Base-by-base conservation (phyloP, 2,113 vertebrate species). In the Turdus rufiventris region DNA sequence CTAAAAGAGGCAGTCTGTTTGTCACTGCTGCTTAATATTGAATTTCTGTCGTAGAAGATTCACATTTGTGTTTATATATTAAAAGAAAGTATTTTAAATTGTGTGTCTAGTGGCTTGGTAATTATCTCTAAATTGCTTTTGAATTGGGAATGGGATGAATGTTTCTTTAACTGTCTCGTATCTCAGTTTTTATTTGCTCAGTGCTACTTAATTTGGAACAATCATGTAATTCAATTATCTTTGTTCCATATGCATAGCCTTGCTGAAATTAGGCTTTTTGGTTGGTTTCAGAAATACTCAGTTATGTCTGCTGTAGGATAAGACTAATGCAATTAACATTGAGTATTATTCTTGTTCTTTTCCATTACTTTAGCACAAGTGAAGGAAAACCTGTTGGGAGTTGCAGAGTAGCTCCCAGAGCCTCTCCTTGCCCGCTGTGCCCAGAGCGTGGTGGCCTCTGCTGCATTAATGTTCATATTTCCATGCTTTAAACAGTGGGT, bases 71-170 rank as follows among this genome's bases (percentile, higher is more conserved):
- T 85, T 92, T 65, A 75, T 71, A 18, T 87, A 63, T 67, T 54
- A 76, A 38, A 80, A 81, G 25, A 76, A 88, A 72, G 26, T 62
- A 45, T 54, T 93, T 72, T 92, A 51, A 94, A 92, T 54, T 40
- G 9, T 85, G 24, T 79, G 6, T 68, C 36, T 76, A 36, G 79
- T 48, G 29, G 42, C 74, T 86, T 66, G 62, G 53, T 79, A 84
- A 61, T 92, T 88, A 80, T 77, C 51, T 84, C 80, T 71, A 67
- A 91, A 94, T 87, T 63, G 56, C 60, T 91, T 95, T 84, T 84
- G 62, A 77, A 84, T 84, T 89, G 60, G 34, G 33, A 84, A 36
- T 18, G 51, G 56, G 43, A 74, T 66, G 60, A 76, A 16, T 73
- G 58, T 83, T 92, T 95, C 89, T 84, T 73, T 80, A 84, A 70